Evolutionary conservation across 2,888 invertebrate species (phyloP), one percentile per base, ranked within the genome.

Genomic region (Pachydiplax longipennis): DNA sequence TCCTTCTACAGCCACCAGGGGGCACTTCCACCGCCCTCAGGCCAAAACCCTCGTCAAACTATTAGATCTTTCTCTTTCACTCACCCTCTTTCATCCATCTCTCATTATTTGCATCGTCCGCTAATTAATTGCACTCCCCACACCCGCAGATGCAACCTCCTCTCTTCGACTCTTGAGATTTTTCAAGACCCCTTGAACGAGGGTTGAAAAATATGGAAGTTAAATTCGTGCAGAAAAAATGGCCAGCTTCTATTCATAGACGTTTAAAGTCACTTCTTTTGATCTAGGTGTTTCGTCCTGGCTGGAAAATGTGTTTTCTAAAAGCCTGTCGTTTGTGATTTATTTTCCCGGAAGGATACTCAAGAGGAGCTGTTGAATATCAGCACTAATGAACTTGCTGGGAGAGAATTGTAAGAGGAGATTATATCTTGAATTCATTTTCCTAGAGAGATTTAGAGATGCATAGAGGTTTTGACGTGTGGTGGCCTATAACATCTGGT

Each of bases 51-150:
- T 73, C 73, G 25, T 73, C 73, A 6, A 31, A 73, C 73, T 73
- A 73, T 31, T 73, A 25, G 73, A 73, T 73, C 65, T 65, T n/a
- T 61, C 65, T 65, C 25, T 44, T n/a, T 61, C 87, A 35, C 58
- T 37, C 61, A 87, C n/a, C 12, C 37, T 37, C 61, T 65, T 58
- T 58, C 15, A 8, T 37, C 37, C 53, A 22, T 35, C 58, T 31
- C 83, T 87, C 87, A 87, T 87, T 87, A 87, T 61, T 87, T 87
- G 61, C 87, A 25, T n/a, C 58, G 58, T 35, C 61, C 22, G 65
- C 61, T 87, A 87, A 87, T 87, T 87, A 87, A 87, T 87, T 87
- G 87, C 81, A n/a, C 73, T 73, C 25, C 73, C 73, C 25, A 15
- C 73, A 73, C 73, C 73, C 73, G 8, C 73, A 25, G 12, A 12